Base-by-base conservation (phyloP, 2,888 invertebrate genomes). In the Phengaris arion region DNA sequence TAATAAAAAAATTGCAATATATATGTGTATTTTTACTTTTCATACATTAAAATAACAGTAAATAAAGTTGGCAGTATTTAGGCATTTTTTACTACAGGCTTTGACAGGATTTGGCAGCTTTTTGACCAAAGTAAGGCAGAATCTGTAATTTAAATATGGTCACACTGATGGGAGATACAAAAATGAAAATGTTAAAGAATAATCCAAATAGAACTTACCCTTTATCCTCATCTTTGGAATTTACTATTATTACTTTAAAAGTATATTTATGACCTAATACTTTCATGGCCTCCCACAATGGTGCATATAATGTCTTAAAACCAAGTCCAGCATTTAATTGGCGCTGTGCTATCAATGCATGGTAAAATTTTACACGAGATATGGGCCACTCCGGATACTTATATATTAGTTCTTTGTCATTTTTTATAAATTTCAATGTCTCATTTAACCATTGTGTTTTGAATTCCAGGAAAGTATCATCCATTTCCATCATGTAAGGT, bases 371-470 rank as follows among this genome's bases (percentile, higher is more conserved):
- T 0, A 84, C 83, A 55, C 86, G 83, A 0, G 76, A 69, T 0
- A 75, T 15, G 0, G 79, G 78, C 82, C 89, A 82, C 22, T 83
- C 81, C 0, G 85, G 83, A 76, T 85, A 89, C n/a, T 80, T 76
- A 9, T 85, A 69, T 0, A 55, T 76, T 0, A 78, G 69, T 51
- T 77, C 78, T 15, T 68, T 74, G 5, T 83, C 79, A 22, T 85
- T 82, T 76, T 85, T 86, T 0, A 89, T 76, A 75, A 88, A 90
- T n/a, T 81, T 81, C 0, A 86, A 78, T 0, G 83, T 83, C 0
- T 77, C 77, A 9, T 84, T 82, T 0, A 89, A 77, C 77, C 83
- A 84, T 1, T 80, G 77, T 0, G 80, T 75, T 79, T 85, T 86
- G 54, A 85, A 72, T 35, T 8, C 22, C 8, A 2, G 13, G 9